These are phyloP conservation scores for Smutsia gigantea DNA, from an alignment of 2,797 vertebrate genomes.

Conservation along the genomic window DNA sequence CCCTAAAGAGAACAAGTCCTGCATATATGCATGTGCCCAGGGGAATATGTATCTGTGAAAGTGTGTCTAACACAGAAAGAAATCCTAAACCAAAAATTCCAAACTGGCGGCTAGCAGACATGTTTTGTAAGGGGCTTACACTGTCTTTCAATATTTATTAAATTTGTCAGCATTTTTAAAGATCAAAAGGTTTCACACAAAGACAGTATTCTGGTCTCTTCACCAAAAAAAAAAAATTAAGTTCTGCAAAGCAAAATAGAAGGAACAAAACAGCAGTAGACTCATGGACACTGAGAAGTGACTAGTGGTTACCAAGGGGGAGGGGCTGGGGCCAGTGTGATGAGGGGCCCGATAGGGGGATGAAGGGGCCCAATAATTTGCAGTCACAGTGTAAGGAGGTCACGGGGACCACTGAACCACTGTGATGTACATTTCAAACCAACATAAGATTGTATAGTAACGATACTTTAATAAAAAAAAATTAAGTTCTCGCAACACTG, in stretches of 20 bases:
- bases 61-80: neutral
- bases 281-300: too few relatives aligned
- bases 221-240: neutral
- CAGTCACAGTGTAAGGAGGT: too few relatives aligned
- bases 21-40: neutral
- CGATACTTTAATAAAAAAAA: neutral
- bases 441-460: too few relatives aligned
- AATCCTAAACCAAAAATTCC: neutral
- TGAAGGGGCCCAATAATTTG: too few relatives aligned
- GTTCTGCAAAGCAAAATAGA: too few relatives aligned
- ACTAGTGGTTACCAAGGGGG: too few relatives aligned
- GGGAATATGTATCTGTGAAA: neutral
- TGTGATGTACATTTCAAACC: too few relatives aligned
- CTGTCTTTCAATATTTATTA: neutral
- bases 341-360: too few relatives aligned
- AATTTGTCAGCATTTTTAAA: neutral
- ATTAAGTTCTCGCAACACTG: neutral
- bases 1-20: neutral
- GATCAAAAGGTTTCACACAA: constrained; percentile 17
- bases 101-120: neutral
- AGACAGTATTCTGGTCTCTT: neutral
- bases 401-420: too few relatives aligned
- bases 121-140: neutral
- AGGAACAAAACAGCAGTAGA: too few relatives aligned
- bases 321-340: too few relatives aligned